Conservation (phyloP, 2,113 vertebrate species). For the Sialia sialis region DNA sequence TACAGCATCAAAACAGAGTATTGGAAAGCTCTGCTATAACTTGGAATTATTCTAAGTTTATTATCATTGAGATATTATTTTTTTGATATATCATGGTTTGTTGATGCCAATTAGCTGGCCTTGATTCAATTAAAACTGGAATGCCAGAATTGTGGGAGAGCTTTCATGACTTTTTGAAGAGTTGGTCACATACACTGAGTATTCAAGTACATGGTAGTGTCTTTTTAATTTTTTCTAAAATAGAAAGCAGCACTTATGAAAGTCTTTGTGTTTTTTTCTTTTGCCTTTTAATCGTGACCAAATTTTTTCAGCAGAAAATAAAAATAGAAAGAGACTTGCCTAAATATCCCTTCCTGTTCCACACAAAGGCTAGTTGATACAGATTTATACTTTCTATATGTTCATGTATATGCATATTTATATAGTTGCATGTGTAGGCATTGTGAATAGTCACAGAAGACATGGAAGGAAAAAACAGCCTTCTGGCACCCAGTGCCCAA, state of each 20-base stretch:
- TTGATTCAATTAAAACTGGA: background rate
- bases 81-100: background rate
- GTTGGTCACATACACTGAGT: background rate
- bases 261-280: background rate
- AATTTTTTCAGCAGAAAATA: background rate
- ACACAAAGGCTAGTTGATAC: background rate
- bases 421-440: background rate
- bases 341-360: background rate
- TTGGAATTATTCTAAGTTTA: background rate
- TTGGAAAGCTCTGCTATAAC: background rate
- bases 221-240: background rate
- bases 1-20: background rate
- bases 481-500: background rate
- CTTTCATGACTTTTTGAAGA: background rate
- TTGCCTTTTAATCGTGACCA: background rate
- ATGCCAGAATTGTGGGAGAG: background rate
- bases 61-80: background rate
- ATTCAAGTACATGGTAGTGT: background rate
- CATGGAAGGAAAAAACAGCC: background rate
- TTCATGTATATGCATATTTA: no score
- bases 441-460: background rate
- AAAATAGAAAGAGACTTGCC: background rate
- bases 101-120: background rate
- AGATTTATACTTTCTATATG: background rate
- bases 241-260: background rate